These are phyloP conservation scores for Pipa parva DNA, from an alignment of 2,113 vertebrate species.

Conservation along the genomic window DNA sequence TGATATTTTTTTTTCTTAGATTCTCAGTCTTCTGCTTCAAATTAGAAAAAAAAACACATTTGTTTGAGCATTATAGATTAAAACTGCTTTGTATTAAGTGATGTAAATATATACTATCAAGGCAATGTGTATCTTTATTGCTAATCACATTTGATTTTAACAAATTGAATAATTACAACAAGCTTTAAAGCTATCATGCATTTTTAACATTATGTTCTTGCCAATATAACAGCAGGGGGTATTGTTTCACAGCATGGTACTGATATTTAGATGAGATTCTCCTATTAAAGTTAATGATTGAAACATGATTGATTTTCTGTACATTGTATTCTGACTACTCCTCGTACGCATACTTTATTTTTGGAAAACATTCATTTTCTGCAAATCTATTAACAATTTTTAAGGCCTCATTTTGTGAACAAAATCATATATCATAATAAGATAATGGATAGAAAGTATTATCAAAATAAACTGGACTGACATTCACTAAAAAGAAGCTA, in stretches of 20 bases:
- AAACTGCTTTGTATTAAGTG: not conserved
- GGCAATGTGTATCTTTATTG: not conserved
- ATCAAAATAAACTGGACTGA: conserved; percentile 6
- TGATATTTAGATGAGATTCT: not conserved
- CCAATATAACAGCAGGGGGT: conserved; percentile 18
- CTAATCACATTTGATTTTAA: conserved; percentile 11
- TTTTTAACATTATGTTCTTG: not conserved
- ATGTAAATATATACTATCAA: not conserved
- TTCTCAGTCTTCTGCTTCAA: too few species aligned
- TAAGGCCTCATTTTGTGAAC: conserved; percentile 14
- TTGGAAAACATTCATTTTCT: conserved; percentile 23
- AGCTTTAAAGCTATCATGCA: not conserved
- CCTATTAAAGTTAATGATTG: conserved; percentile 27
- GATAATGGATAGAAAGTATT: not conserved
- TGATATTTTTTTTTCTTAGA: too few species aligned
- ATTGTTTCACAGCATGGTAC: conserved; percentile 6
- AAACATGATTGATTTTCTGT: conserved; percentile 28
- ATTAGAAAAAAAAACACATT: too few species aligned
- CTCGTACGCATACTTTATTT: conserved; percentile 17
- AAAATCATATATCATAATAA: conserved; percentile 15
- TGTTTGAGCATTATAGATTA: too few species aligned
- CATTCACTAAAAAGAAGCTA: not conserved
- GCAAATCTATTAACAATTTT: not conserved
- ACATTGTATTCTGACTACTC: conserved; percentile 12
- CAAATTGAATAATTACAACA: not conserved